Evolutionary conservation across 2,888 invertebrate genomes (phyloP), one percentile per base, ranked within the genome.

Genomic region (Lamproptera curius): DNA sequence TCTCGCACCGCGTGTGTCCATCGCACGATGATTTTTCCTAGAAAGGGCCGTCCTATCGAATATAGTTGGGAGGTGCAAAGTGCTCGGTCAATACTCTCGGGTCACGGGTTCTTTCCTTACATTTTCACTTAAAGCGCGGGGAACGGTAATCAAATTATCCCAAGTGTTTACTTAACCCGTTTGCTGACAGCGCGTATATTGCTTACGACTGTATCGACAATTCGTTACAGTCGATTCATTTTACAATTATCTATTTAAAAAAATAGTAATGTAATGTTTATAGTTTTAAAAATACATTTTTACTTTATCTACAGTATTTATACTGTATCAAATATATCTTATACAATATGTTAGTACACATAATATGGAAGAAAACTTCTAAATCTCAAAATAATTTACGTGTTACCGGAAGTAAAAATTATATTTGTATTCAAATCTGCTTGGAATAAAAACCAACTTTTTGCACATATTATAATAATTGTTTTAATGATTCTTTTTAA

Each of bases 61-160:
- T 42, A 53, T 54, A 52, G 46, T 62, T 61, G 62, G 61, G 63
- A 82, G 79, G 82, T 83, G 84, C 76, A 62, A 85, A 85, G 82
- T 81, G 76, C 67, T 77, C 54, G 61, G 81, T 77, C 73, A 82
- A 84, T 68, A 82, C 11, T 50, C 61, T 55, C 55, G 56, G 53
- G 57, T 54, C 64, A 63, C 69, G 63, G 58, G 60, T 61, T 57
- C 62, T 57, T 65, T 60, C 53, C 51, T 45, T 46, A 66, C 68
- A 70, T 74, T 70, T 70, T 67, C 71, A 66, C 74, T 62, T 61
- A 60, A 68, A 62, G 62, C 57, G 63, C 67, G 63, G 63, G 64
- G 72, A 70, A 73, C 66, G 66, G 66, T 66, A 67, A 76, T 74
- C 66, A 73, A 73, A 70, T 66, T 63, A 63, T 62, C 63, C 65